These are phyloP conservation scores for Pristionchus maxplancki DNA, from an alignment of 2,888 invertebrate species.

Conservation along the genomic window DNA sequence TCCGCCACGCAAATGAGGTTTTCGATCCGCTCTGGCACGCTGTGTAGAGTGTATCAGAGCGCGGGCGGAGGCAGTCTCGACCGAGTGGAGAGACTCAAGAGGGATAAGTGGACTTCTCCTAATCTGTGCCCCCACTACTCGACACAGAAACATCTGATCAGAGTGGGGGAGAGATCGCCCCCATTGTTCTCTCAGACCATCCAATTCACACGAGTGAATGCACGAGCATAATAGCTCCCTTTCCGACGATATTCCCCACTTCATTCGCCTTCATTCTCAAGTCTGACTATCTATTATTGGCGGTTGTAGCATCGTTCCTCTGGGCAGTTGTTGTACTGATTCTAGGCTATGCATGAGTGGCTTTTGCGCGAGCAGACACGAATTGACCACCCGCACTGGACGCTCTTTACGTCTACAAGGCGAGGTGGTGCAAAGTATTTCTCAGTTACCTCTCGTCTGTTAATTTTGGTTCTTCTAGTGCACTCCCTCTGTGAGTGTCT, in stretches of 20 bases:
- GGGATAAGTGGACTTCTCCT: conserved; percentile 32
- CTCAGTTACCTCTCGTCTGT: background rate
- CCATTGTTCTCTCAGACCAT: conserved; percentile 5
- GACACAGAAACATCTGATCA: conserved; percentile 43
- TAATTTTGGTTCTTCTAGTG: background rate
- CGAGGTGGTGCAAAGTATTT: background rate
- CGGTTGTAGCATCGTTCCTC: background rate
- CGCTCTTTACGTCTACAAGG: background rate
- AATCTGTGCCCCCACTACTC: conserved; percentile 13
- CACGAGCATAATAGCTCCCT: background rate
- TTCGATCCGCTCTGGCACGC: too few species aligned
- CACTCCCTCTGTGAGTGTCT: background rate
- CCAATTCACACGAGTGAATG: background rate
- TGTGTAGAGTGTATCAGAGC: background rate
- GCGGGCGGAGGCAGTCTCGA: background rate
- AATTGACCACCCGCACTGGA: background rate
- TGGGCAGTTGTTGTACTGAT: conserved; percentile 24
- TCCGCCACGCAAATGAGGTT: too few species aligned
- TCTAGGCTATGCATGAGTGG: conserved; percentile 10
- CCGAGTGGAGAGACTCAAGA: background rate
- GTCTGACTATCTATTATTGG: background rate
- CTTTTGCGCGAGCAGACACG: background rate
- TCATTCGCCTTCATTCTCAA: background rate
- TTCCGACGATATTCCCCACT: background rate
- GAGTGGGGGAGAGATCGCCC: background rate